Evolutionary conservation across 1,140 invertebrate species (phyloP).

Genomic region (Limonius californicus): DNA sequence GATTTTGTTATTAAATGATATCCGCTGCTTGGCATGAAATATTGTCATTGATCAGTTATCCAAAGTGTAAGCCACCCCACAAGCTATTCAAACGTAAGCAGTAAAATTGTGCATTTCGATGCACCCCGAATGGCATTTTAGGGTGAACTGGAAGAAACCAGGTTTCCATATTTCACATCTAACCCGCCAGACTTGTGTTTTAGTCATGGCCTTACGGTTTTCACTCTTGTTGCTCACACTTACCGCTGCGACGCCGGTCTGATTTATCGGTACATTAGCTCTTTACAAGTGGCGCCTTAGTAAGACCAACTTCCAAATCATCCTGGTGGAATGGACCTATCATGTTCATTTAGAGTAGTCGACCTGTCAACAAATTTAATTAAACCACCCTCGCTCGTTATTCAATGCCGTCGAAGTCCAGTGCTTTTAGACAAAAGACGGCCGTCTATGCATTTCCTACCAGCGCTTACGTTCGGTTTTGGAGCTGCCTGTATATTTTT

Average conservation of each 20-base stretch:
- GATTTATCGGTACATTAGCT: constrained; percentile 32
- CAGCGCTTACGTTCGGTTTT: not conserved
- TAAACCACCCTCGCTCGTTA: constrained; percentile 9
- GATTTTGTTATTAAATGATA: too few relatives aligned
- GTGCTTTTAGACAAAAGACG: constrained; percentile 5
- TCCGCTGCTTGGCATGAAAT: too few relatives aligned
- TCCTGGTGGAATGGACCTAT: constrained; percentile 23
- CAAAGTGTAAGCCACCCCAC: too few relatives aligned
- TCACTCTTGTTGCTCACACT: constrained; percentile 23
- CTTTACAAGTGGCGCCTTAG: constrained; percentile 21
- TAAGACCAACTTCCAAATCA: constrained; percentile 26
- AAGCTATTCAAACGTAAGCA: too few relatives aligned
- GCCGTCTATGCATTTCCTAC: not conserved
- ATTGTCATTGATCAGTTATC: too few relatives aligned
- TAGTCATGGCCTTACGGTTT: constrained; percentile 10
- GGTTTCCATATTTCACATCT: constrained; percentile 6
- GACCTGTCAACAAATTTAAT: constrained; percentile 14
- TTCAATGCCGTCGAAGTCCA: constrained; percentile 8
- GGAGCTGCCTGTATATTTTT: not conserved
- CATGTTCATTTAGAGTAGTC: constrained; percentile 13
- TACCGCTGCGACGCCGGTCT: constrained; percentile 22
- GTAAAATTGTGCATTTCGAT: too few relatives aligned
- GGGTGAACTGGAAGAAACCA: too few relatives aligned
- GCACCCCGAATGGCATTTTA: too few relatives aligned
- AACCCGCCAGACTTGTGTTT: not conserved